Conservation (phyloP, 2,888 invertebrate genomes). For the Lasioglossum oenotherae region DNA sequence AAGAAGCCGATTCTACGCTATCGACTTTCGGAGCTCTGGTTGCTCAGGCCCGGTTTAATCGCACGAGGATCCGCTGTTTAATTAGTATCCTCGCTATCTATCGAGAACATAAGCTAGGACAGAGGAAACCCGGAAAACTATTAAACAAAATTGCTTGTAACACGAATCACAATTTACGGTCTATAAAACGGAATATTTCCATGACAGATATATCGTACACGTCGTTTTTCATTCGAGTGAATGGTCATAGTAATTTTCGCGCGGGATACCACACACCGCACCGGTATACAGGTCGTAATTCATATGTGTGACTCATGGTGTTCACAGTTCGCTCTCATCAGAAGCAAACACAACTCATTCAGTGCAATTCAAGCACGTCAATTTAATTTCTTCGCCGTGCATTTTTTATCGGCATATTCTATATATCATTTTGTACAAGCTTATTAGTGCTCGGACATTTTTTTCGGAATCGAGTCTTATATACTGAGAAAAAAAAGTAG, state of each 20-base stretch:
- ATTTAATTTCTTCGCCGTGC: background rate
- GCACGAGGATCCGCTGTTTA: too few species aligned
- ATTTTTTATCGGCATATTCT: background rate
- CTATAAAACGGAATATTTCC: background rate
- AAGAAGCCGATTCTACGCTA: too few species aligned
- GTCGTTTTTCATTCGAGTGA: background rate
- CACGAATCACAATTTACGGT: background rate
- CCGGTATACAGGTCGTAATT: background rate
- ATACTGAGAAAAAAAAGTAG: too few species aligned
- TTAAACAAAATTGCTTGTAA: background rate
- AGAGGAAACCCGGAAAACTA: background rate
- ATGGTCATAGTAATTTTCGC: conserved; percentile 2
- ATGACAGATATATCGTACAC: background rate
- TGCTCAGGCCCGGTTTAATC: too few species aligned
- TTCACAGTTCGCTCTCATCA: background rate
- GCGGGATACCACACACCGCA: background rate
- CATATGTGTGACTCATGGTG: conserved; percentile 1
- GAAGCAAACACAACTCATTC: conserved; percentile 2
- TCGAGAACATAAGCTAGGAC: background rate
- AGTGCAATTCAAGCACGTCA: background rate
- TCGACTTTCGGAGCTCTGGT: too few species aligned
- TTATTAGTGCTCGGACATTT: too few species aligned
- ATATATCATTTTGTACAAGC: too few species aligned
- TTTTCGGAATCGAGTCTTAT: too few species aligned
- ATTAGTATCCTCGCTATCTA: background rate